phyloP scores from a whole-genome alignment of 2,797 vertebrate species.

The Muscicapa striata region DNA sequence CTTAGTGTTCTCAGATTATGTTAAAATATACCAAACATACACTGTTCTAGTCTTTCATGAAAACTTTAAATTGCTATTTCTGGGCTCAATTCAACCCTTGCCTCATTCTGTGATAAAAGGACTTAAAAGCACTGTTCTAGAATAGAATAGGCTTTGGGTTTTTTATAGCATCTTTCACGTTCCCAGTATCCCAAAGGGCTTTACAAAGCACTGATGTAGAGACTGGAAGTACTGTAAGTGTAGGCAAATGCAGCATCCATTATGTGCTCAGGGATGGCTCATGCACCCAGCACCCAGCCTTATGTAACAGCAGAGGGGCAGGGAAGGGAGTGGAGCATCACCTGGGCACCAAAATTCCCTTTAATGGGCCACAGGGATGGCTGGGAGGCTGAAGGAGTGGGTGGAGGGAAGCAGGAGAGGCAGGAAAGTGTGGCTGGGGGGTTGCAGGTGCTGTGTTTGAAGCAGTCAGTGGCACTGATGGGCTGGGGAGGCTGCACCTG shows the following conservation, averaged over 20 bases:
- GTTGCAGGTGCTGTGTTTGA: background rate
- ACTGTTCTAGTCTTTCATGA: constrained; percentile 60
- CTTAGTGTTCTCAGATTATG: constrained; percentile 66
- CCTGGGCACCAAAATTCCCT: background rate
- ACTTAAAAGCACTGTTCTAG: constrained; percentile 66
- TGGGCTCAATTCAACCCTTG: constrained; percentile 66
- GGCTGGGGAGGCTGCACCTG: background rate
- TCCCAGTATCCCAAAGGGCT: constrained; percentile 61
- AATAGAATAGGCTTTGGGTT: constrained; percentile 65
- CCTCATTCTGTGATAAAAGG: constrained; percentile 72
- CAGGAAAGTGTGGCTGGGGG: rapidly evolving
- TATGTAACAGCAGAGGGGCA: background rate
- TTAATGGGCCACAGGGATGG: background rate
- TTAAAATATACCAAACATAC: constrained; percentile 74
- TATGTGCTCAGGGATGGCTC: background rate
- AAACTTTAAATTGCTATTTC: constrained; percentile 74
- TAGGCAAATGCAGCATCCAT: background rate
- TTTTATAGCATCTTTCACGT: constrained; percentile 51
- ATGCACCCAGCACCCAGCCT: background rate
- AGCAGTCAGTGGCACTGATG: background rate
- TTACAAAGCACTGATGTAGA: constrained; percentile 43
- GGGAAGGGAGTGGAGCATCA: background rate
- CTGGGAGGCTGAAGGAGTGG: background rate
- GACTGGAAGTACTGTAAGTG: background rate
- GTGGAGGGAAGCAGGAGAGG: background rate